phyloP scores from a whole-genome alignment of 2,797 vertebrate genomes.

The Chelidonichthys spinosus region DNA sequence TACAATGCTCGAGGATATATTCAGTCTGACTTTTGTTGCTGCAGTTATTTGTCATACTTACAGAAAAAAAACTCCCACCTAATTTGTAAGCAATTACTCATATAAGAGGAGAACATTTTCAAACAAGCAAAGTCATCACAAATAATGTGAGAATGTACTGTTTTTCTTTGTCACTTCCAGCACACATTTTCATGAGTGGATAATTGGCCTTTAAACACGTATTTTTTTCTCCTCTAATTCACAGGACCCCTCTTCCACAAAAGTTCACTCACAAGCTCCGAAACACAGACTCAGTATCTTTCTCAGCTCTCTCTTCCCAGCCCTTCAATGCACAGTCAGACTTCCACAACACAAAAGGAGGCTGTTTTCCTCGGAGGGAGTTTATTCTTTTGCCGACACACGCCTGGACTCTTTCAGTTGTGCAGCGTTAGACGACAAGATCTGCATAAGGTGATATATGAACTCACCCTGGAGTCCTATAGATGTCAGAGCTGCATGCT shows the following conservation, averaged over 20 bases:
- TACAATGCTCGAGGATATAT: conserved; percentile 7
- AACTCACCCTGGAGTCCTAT: conserved; percentile 15
- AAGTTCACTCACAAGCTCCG: conserved; percentile 15
- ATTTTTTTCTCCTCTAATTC: not conserved
- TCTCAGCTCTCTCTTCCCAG: conserved; percentile 31
- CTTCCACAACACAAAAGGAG: conserved; percentile 61
- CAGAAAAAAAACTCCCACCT: not conserved
- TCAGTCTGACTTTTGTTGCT: conserved; percentile 17
- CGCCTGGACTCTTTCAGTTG: conserved; percentile 48
- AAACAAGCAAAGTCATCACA: not conserved
- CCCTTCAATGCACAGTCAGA: conserved; percentile 45
- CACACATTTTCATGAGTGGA: conserved; percentile 21
- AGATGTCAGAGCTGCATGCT: conserved; percentile 31
- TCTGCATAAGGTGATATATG: conserved; percentile 30
- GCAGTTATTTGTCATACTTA: not conserved
- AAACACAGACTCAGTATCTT: conserved; percentile 41
- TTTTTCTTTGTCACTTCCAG: conserved; percentile 8
- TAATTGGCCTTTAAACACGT: conserved; percentile 30
- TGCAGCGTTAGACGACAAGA: conserved; percentile 31
- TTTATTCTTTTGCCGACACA: conserved; percentile 64
- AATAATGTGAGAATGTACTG: not conserved
- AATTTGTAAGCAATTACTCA: conserved; percentile 9
- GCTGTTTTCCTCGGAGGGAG: conserved; percentile 52
- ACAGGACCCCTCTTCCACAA: conserved; percentile 16
- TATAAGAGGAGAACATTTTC: not conserved